phyloP scores from a whole-genome alignment of 2,113 vertebrate species.

The Tautogolabrus adspersus region DNA sequence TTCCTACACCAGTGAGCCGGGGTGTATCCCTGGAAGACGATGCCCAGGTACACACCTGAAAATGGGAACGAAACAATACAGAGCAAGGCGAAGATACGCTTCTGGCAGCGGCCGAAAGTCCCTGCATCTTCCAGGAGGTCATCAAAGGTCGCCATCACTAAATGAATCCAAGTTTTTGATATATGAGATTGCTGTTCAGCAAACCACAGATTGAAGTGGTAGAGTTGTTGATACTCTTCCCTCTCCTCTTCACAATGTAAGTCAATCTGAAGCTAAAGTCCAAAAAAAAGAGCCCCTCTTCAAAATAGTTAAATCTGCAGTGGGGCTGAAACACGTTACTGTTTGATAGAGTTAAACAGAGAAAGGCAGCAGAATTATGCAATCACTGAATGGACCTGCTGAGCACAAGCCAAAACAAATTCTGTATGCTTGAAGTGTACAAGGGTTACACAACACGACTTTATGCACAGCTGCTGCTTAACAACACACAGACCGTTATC shows the following conservation, averaged over 20 bases:
- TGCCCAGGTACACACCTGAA: constrained; percentile 88
- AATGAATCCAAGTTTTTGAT: not conserved
- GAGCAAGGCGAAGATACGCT: constrained; percentile 85
- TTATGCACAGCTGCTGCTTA: not conserved
- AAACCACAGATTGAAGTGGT: not conserved
- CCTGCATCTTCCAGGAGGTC: constrained; percentile 88
- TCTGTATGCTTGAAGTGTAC: not conserved
- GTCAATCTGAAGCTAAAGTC: constrained; percentile 34
- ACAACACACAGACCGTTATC: not conserved
- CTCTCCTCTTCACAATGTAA: not conserved
- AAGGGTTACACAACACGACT: not conserved
- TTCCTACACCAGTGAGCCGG: constrained; percentile 90
- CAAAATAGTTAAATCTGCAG: not conserved
- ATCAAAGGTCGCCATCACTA: constrained; percentile 87
- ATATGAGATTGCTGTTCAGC: not conserved
- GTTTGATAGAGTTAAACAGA: constrained; percentile 45
- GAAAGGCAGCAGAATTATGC: not conserved
- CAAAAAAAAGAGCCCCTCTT: not conserved
- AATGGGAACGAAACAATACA: constrained; percentile 89
- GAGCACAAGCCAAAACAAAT: constrained; percentile 5
- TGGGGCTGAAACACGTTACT: constrained; percentile 4
- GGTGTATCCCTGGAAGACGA: constrained; percentile 92
- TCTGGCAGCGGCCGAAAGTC: constrained; percentile 88
- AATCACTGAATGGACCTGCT: constrained; percentile 13
- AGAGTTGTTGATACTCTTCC: no score